A percentile compares a stretch with the other conserved stretches of the same genome.
phyloP scores from a whole-genome alignment of 64 coral and sea anemone species.

The Exaiptasia diaphana region DNA sequence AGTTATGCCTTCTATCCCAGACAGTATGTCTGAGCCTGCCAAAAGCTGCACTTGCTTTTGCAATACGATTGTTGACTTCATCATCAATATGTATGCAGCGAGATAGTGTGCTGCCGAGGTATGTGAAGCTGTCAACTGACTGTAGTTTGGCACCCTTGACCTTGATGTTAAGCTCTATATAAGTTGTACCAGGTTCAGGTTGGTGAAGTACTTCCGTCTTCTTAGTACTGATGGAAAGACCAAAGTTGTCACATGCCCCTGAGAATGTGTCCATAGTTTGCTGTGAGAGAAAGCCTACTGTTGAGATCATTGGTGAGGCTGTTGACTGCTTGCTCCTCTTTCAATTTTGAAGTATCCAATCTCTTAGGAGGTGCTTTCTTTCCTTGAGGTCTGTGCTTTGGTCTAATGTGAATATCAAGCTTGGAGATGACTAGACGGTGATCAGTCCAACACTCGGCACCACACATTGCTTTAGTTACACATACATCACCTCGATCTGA shows the following conservation, averaged over 20 bases:
- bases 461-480: slow-evolving; percentile 30
- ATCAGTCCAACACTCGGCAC: slow-evolving; percentile 22
- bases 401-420: slow-evolving; percentile 4
- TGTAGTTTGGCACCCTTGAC: slow-evolving; percentile 12
- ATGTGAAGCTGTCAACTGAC: slow-evolving; percentile 4
- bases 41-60: slow-evolving; percentile 36
- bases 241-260: background rate
- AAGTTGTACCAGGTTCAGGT: background rate
- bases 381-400: slow-evolving; percentile 20
- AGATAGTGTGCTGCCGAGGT: slow-evolving; percentile 36
- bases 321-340: background rate
- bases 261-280: background rate
- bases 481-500: slow-evolving; percentile 19
- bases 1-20: slow-evolving; percentile 42
- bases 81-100: background rate
- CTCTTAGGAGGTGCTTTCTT: slow-evolving; percentile 15
- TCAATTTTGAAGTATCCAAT: slow-evolving; percentile 5
- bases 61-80: slow-evolving; percentile 13
- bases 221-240: slow-evolving; percentile 32
- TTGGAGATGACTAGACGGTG: slow-evolving; percentile 24
- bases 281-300: background rate
- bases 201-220: slow-evolving; percentile 36
- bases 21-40: slow-evolving; percentile 25
- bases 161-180: background rate
- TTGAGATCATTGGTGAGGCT: background rate